Percentiles rank a stretch among this genome's conserved stretches.
phyloP scores from a whole-genome alignment of 2,888 invertebrate species.

The Drosophila quasianomalipes region DNA sequence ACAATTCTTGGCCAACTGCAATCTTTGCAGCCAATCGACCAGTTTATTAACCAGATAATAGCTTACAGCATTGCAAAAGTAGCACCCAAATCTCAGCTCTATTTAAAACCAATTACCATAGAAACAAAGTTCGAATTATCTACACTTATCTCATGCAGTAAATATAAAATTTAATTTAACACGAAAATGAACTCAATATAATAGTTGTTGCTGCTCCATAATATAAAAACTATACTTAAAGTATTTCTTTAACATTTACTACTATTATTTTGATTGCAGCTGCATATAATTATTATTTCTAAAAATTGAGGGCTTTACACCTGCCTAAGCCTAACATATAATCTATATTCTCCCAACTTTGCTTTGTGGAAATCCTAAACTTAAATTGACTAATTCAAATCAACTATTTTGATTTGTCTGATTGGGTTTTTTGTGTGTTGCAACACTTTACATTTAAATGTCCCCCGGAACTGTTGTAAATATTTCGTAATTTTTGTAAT shows the following conservation, averaged over 20 bases:
- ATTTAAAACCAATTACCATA: constrained; percentile 24
- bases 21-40: constrained; percentile 39
- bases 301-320: rapidly evolving
- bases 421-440: background rate
- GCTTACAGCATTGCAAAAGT: constrained; percentile 21
- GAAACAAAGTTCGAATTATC: background rate
- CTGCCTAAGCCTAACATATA: background rate
- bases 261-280: background rate
- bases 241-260: background rate
- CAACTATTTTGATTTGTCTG: background rate
- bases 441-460: background rate
- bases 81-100: constrained; percentile 38
- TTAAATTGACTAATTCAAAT: background rate
- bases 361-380: background rate
- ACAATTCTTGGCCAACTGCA: constrained; percentile 18
- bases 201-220: background rate
- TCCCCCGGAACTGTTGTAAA: background rate
- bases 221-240: background rate
- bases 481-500: background rate
- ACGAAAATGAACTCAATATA: background rate
- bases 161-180: background rate
- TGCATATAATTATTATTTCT: background rate
- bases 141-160: no score
- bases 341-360: background rate
- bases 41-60: constrained; percentile 46